Evolutionary conservation across 2,888 invertebrate genomes (phyloP).

Genomic region (Andrena fulva): DNA sequence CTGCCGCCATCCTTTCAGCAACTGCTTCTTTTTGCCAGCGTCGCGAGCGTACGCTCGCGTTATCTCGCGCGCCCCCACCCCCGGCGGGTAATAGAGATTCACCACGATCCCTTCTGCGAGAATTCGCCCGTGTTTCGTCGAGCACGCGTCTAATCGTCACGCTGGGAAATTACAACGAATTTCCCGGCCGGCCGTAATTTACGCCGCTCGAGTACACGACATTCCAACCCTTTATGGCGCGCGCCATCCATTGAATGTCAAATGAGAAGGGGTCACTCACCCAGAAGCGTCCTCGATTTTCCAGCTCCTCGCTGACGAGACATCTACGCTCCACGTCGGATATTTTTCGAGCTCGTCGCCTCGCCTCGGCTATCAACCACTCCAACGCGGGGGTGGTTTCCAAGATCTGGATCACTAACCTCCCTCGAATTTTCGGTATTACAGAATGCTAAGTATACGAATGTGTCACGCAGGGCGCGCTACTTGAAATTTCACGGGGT

Average conservation of each 20-base stretch:
- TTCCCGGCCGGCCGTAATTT: slow-evolving; percentile 66
- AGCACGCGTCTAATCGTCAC: slow-evolving; percentile 68
- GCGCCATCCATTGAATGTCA: slow-evolving; percentile 68
- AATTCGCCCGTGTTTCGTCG: slow-evolving; percentile 59
- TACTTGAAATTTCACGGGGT: no score
- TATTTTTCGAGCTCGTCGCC: slow-evolving; percentile 18
- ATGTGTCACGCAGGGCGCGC: no score
- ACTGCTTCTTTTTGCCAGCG: not conserved
- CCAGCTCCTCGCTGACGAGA: slow-evolving; percentile 8
- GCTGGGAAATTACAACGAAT: slow-evolving; percentile 70
- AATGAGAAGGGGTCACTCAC: slow-evolving; percentile 56
- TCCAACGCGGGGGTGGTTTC: no score
- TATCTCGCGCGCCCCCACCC: slow-evolving; percentile 5
- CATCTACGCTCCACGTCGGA: slow-evolving; percentile 5
- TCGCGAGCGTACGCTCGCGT: not conserved
- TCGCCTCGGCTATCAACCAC: not conserved
- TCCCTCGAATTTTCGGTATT: no score
- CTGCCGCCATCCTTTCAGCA: not conserved
- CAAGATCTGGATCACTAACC: no score
- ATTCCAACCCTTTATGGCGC: slow-evolving; percentile 66
- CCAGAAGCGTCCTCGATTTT: slow-evolving; percentile 53
- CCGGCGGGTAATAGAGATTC: slow-evolving; percentile 52
- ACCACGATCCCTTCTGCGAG: slow-evolving; percentile 40
- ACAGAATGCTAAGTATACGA: no score
- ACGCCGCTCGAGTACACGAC: slow-evolving; percentile 66